Percentiles rank a stretch among this genome's conserved stretches.
phyloP scores from a whole-genome alignment of 2,113 vertebrate genomes.

The Gambusia affinis region DNA sequence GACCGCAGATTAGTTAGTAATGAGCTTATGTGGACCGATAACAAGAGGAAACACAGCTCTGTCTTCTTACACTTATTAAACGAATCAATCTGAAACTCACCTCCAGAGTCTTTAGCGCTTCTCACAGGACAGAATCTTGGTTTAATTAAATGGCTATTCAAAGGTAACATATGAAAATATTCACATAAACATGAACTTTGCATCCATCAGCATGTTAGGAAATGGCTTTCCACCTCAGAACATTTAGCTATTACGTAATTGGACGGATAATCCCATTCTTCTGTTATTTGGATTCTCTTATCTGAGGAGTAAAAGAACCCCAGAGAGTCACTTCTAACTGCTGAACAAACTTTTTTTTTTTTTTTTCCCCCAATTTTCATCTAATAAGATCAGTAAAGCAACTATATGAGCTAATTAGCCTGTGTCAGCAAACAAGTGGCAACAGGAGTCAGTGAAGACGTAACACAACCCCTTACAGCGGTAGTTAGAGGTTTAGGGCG shows the following conservation, averaged over 20 bases:
- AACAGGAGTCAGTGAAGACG: constrained; percentile 35
- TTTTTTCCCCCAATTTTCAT: constrained; percentile 12
- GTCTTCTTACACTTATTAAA: not conserved
- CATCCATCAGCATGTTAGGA: not conserved
- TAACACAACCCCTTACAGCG: constrained; percentile 10
- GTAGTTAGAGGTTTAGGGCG: constrained; percentile 40
- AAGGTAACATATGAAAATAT: not conserved
- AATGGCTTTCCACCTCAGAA: constrained; percentile 8
- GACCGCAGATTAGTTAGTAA: not conserved
- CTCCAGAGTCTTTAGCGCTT: not conserved
- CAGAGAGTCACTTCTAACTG: constrained; percentile 5
- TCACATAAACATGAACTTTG: not conserved
- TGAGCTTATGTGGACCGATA: not conserved
- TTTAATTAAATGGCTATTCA: not conserved
- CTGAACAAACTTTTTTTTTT: constrained; percentile 15
- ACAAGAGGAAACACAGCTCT: not conserved
- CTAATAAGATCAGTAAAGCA: constrained; percentile 19
- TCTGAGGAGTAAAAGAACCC: constrained; percentile 17
- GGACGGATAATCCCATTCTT: constrained; percentile 19
- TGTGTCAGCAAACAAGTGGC: constrained; percentile 39
- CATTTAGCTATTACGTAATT: constrained; percentile 5
- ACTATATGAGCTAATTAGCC: constrained; percentile 42
- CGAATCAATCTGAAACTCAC: not conserved
- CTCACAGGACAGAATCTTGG: not conserved
- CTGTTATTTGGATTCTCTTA: constrained; percentile 9